Conservation (phyloP, 2,797 vertebrate genomes). For the Leptoclinus maculatus region DNA sequence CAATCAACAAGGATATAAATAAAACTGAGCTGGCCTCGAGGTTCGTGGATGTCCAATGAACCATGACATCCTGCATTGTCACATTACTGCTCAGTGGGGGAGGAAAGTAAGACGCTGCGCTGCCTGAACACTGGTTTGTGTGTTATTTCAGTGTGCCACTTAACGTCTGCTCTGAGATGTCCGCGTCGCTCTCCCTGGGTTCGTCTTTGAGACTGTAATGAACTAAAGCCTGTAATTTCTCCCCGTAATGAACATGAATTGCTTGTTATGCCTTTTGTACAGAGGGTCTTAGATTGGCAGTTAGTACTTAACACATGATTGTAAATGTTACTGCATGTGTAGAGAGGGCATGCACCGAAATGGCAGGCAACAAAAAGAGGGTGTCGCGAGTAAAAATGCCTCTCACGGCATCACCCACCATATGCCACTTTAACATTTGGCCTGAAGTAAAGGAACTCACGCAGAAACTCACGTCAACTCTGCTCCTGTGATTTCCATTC, state of each 20-base stretch:
- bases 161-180: slow-evolving; percentile 48
- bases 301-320: not conserved
- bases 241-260: not conserved
- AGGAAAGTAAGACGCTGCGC: slow-evolving; percentile 45
- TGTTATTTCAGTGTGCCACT: slow-evolving; percentile 46
- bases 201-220: not conserved
- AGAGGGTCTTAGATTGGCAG: not conserved
- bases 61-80: slow-evolving; percentile 74
- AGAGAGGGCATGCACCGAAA: slow-evolving; percentile 3
- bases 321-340: slow-evolving; percentile 10
- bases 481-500: slow-evolving; percentile 47
- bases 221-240: not conserved
- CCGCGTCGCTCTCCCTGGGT: not conserved
- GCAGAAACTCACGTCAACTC: slow-evolving; percentile 20
- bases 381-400: not conserved
- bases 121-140: slow-evolving; percentile 40
- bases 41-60: slow-evolving; percentile 65
- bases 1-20: slow-evolving; percentile 73
- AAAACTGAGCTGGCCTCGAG: slow-evolving; percentile 69
- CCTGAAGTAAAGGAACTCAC: slow-evolving; percentile 32
- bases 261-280: not conserved
- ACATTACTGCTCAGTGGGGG: slow-evolving; percentile 69
- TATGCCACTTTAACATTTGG: slow-evolving; percentile 37
- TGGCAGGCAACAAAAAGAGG: slow-evolving; percentile 12
- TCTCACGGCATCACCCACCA: slow-evolving; percentile 9